These are phyloP conservation scores for Gandaritis pyraliata DNA, from an alignment of 2,888 invertebrate genomes.

Conservation along the genomic window DNA sequence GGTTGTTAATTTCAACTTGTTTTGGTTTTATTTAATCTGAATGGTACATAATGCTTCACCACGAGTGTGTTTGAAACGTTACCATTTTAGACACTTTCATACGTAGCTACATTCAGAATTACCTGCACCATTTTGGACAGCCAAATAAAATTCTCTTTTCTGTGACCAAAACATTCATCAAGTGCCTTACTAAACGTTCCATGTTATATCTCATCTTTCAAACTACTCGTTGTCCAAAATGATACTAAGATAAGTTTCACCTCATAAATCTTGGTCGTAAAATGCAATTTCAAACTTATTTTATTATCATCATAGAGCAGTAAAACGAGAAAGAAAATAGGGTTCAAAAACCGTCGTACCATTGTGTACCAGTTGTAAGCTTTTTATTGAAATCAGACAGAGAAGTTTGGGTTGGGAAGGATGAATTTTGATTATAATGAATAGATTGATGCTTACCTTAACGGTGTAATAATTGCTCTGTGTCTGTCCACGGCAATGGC, in stretches of 20 bases:
- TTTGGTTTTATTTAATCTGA: too few species aligned
- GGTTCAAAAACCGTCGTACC: neutral
- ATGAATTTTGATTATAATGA: neutral
- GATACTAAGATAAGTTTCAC: neutral
- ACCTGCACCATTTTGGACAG: too few species aligned
- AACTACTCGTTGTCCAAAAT: neutral
- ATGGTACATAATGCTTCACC: too few species aligned
- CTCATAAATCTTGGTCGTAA: conserved; percentile 1
- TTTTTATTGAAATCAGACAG: neutral
- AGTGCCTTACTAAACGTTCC: too few species aligned
- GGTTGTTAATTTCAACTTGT: too few species aligned
- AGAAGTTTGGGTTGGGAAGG: neutral
- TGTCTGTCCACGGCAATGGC: conserved; percentile 95
- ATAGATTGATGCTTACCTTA: conserved; percentile 81
- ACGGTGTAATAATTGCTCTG: conserved; percentile 89
- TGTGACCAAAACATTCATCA: too few species aligned
- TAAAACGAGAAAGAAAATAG: neutral
- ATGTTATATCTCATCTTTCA: too few species aligned
- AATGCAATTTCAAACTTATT: neutral
- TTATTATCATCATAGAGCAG: neutral
- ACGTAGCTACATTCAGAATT: too few species aligned
- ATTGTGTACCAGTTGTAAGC: neutral
- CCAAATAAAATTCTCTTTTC: too few species aligned
- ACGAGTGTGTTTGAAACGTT: too few species aligned
- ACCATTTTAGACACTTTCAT: too few species aligned